These are phyloP conservation scores for Siderastrea siderea DNA, from an alignment of 92 coral and sea anemone species.

Conservation along the genomic window DNA sequence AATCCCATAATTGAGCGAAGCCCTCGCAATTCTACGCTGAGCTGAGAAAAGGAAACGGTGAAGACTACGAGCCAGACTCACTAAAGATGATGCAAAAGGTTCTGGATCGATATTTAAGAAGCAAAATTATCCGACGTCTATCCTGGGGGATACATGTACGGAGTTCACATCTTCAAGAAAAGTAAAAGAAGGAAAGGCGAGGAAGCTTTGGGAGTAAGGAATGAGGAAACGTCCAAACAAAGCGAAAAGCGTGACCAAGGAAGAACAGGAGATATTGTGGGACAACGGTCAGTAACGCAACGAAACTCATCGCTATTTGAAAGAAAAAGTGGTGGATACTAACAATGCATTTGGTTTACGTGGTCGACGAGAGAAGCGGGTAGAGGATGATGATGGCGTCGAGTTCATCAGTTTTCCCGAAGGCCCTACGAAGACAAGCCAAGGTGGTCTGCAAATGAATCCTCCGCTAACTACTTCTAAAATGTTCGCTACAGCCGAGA, in stretches of 20 bases:
- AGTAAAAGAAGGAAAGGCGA: conserved; percentile 67
- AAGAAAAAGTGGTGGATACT: conserved; percentile 28
- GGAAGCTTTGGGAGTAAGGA: conserved; percentile 37
- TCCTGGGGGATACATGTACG: conserved; percentile 12
- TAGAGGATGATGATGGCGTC: conserved; percentile 38
- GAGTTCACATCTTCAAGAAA: conserved; percentile 35
- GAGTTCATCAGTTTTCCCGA: neutral
- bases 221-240: conserved; percentile 60
- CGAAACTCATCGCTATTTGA: conserved; percentile 14
- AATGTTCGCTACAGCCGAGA: conserved; percentile 52
- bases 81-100: conserved; percentile 63
- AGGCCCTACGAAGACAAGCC: conserved; percentile 41
- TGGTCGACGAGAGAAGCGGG: conserved; percentile 38
- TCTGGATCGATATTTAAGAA: conserved; percentile 41
- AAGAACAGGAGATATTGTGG: conserved; percentile 34
- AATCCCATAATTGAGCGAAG: no score
- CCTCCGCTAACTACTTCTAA: conserved; percentile 3
- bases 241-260: conserved; percentile 39
- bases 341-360: conserved; percentile 26
- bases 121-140: conserved; percentile 44
- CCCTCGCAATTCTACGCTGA: conserved; percentile 44
- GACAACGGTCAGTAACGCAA: conserved; percentile 21
- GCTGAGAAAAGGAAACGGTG: conserved; percentile 38
- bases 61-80: conserved; percentile 60
- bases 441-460: conserved; percentile 25